phyloP scores from a whole-genome alignment of 2,113 vertebrate genomes.

The Pelecanoides urinatrix region DNA sequence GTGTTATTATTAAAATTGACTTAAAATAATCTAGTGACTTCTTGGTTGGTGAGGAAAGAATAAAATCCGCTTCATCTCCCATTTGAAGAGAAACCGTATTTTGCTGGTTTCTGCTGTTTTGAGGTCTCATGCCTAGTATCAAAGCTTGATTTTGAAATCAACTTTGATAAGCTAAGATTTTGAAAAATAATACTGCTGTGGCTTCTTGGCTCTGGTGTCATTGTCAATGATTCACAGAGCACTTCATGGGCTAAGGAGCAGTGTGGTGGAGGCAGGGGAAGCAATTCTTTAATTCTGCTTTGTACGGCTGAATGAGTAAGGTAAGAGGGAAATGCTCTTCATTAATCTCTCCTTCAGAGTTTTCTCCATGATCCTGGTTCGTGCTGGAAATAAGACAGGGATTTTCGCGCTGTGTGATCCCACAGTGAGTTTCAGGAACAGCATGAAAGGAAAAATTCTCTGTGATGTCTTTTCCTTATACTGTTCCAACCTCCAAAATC shows the following conservation, averaged over 20 bases:
- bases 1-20: neutral
- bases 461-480: neutral
- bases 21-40: neutral
- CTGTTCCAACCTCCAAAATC: neutral
- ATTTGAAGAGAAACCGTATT: neutral
- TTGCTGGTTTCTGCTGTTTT: neutral
- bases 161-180: slow-evolving; percentile 2
- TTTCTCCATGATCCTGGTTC: neutral
- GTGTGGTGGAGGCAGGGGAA: neutral
- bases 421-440: neutral
- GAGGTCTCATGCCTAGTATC: neutral
- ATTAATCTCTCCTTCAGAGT: neutral
- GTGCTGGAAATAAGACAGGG: neutral
- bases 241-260: neutral
- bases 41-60: neutral
- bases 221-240: neutral
- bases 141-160: slow-evolving; percentile 23
- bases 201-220: neutral
- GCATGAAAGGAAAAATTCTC: neutral
- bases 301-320: neutral
- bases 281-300: slow-evolving; percentile 1
- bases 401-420: neutral
- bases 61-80: neutral
- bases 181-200: neutral
- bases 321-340: neutral